Percentiles rank a stretch among this genome's conserved stretches.
Evolutionary conservation across 2,797 vertebrate genomes (phyloP).

Genomic region (Tragopan temminckii): DNA sequence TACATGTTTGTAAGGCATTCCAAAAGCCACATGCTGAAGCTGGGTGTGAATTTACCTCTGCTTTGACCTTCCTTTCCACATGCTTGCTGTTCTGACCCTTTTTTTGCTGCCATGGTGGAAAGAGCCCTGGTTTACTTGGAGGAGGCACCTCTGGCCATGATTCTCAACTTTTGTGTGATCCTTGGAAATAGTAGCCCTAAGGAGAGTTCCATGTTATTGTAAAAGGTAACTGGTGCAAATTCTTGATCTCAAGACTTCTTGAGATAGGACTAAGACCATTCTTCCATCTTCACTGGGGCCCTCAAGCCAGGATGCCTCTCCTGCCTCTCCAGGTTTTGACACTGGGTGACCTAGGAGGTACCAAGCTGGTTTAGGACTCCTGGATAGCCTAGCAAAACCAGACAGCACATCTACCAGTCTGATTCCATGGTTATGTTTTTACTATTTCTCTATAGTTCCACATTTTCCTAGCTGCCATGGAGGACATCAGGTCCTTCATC

Average conservation of each 20-base stretch:
- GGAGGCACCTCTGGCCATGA: background rate
- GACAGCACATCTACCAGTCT: background rate
- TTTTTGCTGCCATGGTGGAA: background rate
- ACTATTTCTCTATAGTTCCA: background rate
- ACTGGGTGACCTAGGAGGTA: background rate
- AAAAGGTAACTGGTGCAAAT: background rate
- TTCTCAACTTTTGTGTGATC: background rate
- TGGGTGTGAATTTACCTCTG: conserved; percentile 48
- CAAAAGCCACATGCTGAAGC: conserved; percentile 38
- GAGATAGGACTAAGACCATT: background rate
- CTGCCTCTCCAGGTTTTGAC: background rate
- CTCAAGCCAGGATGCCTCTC: background rate
- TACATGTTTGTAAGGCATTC: conserved; percentile 29
- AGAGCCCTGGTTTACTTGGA: background rate
- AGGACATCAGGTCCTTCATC: background rate
- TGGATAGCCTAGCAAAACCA: background rate
- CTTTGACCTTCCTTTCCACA: conserved; percentile 34
- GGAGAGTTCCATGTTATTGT: background rate
- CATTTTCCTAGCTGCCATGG: rapidly evolving
- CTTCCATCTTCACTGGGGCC: rapidly evolving
- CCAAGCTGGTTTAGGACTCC: background rate
- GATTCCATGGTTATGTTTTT: background rate
- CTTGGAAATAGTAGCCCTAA: background rate
- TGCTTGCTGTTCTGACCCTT: conserved; percentile 14
- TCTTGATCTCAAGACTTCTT: background rate